phyloP scores from a whole-genome alignment of 2,797 vertebrate species.

The Dipus sagitta region DNA sequence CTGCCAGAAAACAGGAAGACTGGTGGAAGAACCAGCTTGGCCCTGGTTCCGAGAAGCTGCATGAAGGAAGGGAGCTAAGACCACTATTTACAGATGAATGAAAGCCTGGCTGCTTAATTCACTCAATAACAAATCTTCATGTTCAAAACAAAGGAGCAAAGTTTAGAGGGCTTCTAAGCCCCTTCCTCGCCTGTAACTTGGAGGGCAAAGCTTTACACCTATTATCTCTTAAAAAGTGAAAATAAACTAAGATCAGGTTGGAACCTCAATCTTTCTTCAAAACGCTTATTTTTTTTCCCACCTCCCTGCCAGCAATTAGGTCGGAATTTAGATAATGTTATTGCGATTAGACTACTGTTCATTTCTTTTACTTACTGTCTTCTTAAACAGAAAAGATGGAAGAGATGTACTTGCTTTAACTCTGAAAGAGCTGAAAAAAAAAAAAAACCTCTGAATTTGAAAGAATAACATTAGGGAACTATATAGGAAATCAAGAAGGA shows the following conservation, averaged over 20 bases:
- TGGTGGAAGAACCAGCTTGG: not conserved
- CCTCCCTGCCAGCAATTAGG: not conserved
- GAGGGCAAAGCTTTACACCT: not conserved
- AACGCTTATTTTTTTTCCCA: not conserved
- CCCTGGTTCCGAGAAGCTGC: not conserved
- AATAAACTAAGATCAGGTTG: conserved; percentile 19
- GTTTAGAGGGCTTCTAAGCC: conserved; percentile 4
- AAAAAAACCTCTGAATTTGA: conserved; percentile 72
- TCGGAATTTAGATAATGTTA: conserved; percentile 12
- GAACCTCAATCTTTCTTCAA: conserved; percentile 52
- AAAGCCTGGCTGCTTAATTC: conserved; percentile 21
- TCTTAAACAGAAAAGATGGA: conserved; percentile 79
- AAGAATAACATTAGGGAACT: conserved; percentile 85
- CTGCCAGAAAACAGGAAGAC: conserved; percentile 23
- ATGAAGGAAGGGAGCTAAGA: conserved; percentile 32
- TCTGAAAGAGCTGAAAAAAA: conserved; percentile 64
- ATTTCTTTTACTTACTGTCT: conserved; percentile 67
- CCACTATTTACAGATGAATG: conserved; percentile 47
- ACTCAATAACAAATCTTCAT: conserved; percentile 69
- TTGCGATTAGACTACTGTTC: not conserved
- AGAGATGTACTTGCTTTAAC: conserved; percentile 74
- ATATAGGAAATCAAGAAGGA: conserved; percentile 77
- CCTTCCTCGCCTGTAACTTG: not conserved
- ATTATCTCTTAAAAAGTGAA: not conserved
- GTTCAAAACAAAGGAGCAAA: conserved; percentile 72